Evolutionary conservation across 1,140 invertebrate species (phyloP), one percentile per base, ranked within the genome.

Genomic region (Battus philenor): DNA sequence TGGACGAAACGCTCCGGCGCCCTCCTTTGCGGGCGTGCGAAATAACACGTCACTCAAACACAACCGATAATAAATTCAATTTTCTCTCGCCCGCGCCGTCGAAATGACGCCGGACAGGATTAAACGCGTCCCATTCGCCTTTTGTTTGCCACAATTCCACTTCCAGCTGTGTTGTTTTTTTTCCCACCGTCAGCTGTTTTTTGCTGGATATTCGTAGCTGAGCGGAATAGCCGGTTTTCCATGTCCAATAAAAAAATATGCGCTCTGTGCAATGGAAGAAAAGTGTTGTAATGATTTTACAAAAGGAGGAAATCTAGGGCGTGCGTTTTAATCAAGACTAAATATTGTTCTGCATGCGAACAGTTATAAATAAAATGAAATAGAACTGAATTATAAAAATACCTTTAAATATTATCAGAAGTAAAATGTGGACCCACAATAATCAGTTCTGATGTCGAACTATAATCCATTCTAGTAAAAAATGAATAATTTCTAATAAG

Each of bases 1-100:
- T 81, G 70, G 72, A 80, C 78, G 17, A 11, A 26, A 39, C 34
- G 18, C 34, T 73, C 69, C 60, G 60, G 47, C 56, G 64, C 54
- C 71, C 62, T 75, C 62, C 71, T 72, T 68, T 60, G 54, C 56
- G 46, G 55, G 60, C 66, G 73, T 74, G 75, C 76, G 78, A 80
- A 84, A 84, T 84, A 80, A 84, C 77, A 80, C 72, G 80, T 84
- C 80, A 81, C 63, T 84, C 80, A 84, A 80, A 80, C 58, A 72
- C 68, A 69, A 70, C 59, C 66, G 65, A 81, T 84, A 84, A 79
- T 81, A 84, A 84, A 84, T 84, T 84, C 76, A 84, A 81, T 81
- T 84, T 81, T 79, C 68, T 61, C 62, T 58, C 64, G 55, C 55
- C 59, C 63, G 50, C 59, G 47, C 60, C 60, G 62, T 47, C 64